Percentiles rank a stretch among this genome's conserved stretches.
Conservation (phyloP, 2,888 invertebrate species). For the Chalcosyrphus nemorum region DNA sequence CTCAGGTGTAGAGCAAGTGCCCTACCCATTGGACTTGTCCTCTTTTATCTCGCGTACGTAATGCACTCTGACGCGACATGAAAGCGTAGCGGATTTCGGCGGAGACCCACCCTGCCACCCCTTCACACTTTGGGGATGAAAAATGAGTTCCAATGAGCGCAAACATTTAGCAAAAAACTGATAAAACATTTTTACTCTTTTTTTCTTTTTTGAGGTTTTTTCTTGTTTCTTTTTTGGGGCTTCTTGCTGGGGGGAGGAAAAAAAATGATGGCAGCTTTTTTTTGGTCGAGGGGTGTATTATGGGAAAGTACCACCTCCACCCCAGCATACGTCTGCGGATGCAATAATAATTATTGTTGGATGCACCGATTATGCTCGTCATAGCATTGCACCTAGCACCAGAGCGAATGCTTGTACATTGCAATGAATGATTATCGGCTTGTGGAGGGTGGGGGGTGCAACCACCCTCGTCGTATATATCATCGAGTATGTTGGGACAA, state of each 20-base stretch:
- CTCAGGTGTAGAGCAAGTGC: constrained; percentile 21
- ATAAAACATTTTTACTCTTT: constrained; percentile 69
- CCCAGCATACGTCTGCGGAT: constrained; percentile 67
- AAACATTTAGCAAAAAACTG: constrained; percentile 72
- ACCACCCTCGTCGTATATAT: background rate
- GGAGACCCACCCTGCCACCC: background rate
- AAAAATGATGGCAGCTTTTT: constrained; percentile 66
- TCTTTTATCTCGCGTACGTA: constrained; percentile 60
- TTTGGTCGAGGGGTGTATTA: constrained; percentile 53
- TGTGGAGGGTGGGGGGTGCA: background rate
- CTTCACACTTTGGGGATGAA: constrained; percentile 37
- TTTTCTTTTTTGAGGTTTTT: constrained; percentile 16
- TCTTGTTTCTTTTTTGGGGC: constrained; percentile 22
- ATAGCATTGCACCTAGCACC: constrained; percentile 70
- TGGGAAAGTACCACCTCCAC: constrained; percentile 56
- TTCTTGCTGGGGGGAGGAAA: constrained; percentile 31
- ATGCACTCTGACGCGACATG: constrained; percentile 65
- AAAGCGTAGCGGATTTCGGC: constrained; percentile 52
- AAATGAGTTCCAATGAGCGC: constrained; percentile 69
- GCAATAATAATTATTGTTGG: constrained; percentile 73
- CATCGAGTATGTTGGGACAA: constrained; percentile 37
- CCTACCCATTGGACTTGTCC: background rate
- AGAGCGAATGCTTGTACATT: constrained; percentile 55
- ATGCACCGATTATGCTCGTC: constrained; percentile 73
- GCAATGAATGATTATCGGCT: constrained; percentile 69